These are phyloP conservation scores for Cerceris ruficornis DNA, from an alignment of 2,888 invertebrate species.

Conservation along the genomic window DNA sequence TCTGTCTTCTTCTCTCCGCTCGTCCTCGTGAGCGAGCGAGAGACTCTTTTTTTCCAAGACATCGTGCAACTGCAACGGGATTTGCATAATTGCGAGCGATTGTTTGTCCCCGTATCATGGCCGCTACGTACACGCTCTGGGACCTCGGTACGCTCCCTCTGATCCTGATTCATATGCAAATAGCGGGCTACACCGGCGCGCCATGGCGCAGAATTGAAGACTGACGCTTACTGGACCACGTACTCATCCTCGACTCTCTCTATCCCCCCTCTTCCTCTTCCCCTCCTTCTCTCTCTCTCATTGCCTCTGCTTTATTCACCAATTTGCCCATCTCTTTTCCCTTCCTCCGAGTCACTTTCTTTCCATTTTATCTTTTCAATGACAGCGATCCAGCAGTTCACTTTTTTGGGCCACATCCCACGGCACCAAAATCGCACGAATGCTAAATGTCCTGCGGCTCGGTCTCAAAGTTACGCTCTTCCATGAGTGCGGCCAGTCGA, in stretches of 20 bases:
- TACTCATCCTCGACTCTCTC: conserved; percentile 52
- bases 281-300: background rate
- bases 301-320: background rate
- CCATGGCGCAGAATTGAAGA: conserved; percentile 70
- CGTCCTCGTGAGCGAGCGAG: background rate
- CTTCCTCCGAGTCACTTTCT: background rate
- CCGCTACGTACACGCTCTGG: conserved; percentile 70
- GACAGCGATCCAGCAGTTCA: background rate
- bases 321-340: conserved; percentile 1
- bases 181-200: conserved; percentile 72
- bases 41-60: conserved; percentile 60
- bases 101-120: conserved; percentile 77
- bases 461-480: conserved; percentile 29
- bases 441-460: conserved; percentile 20
- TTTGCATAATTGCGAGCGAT: conserved; percentile 79
- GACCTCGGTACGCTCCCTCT: conserved; percentile 67
- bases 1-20: conserved; percentile 11
- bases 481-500: conserved; percentile 14
- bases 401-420: too few relatives aligned
- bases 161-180: conserved; percentile 80
- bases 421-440: background rate
- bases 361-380: background rate
- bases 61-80: conserved; percentile 72
- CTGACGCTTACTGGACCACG: conserved; percentile 71
- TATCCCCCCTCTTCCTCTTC: conserved; percentile 12